Evolutionary conservation across 1,140 invertebrate species (phyloP), one percentile per base, ranked within the genome.

Genomic region (Lanistes nyassanus): DNA sequence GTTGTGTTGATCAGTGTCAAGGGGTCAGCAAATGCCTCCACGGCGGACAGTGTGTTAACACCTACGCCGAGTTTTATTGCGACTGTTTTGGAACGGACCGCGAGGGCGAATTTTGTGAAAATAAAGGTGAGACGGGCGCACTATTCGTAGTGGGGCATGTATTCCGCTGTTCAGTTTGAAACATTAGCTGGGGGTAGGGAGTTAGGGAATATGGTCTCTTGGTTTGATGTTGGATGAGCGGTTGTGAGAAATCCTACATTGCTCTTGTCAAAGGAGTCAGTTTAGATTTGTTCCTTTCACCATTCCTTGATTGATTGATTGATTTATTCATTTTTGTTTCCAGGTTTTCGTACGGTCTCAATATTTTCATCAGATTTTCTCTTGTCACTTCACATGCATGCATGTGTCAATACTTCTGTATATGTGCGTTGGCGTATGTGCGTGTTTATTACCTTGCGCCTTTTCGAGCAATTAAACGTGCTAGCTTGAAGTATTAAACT

Each of bases 41-140:
- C 72, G 77, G 78, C 56, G 84, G 84, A 34, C 58, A 42, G 3
- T 88, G 86, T 78, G 75, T 84, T 23, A 86, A 86, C 70, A 56
- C 74, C 29, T 88, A 86, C 77, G 81, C 77, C 13, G 29, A 77
- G 34, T 72, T 80, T 26, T 68, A 76, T 16, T 88, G 85, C 74
- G 85, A 88, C 85, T 98, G 96, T 87, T 97, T 97, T 87, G 95
- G 95, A 34, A 96, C 95, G 3, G 92, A 93, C 81, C 95, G 96
- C 87, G 95, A 98, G 90, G 96, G 96, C 82, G 93, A 95, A 80
- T 92, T 93, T 74, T 98, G 96, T 88, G 94, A 97, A 89, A 93
- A 95, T 80, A 95, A 95, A 85, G 95, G 95, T 97, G 92, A 79
- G 71, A 6, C 23, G n/a, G 19, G 0, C 23, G 11, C 60, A 7